These are phyloP conservation scores for Limnothrissa miodon DNA, from an alignment of 2,113 vertebrate genomes.

Conservation along the genomic window DNA sequence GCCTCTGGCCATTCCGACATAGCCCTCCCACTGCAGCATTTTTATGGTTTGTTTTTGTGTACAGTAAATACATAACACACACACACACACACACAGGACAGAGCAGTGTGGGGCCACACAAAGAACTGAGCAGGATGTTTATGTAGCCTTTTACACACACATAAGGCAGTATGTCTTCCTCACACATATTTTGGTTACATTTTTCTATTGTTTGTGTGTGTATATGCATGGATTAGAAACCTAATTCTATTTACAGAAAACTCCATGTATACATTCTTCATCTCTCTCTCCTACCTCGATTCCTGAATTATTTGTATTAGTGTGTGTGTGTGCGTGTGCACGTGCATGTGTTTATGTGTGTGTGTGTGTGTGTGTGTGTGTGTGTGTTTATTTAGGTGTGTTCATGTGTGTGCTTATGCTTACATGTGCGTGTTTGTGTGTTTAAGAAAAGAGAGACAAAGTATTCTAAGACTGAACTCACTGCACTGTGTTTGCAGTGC, in stretches of 20 bases:
- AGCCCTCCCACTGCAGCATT: slow-evolving; percentile 16
- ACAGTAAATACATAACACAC: slow-evolving; percentile 8
- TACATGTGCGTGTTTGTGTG: neutral
- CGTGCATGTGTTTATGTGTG: neutral
- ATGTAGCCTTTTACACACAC: slow-evolving; percentile 22
- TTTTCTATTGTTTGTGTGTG: neutral
- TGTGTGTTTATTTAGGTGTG: neutral
- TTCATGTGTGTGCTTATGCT: neutral
- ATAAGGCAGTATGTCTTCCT: neutral
- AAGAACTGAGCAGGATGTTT: slow-evolving; percentile 1
- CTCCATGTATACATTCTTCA: no score
- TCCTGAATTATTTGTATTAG: neutral
- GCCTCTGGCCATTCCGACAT: slow-evolving; percentile 4
- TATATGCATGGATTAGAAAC: neutral
- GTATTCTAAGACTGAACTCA: neutral
- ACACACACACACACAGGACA: slow-evolving; percentile 6
- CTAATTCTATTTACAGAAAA: neutral
- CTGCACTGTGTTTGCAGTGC: neutral
- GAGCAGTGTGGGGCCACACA: neutral
- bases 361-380: neutral
- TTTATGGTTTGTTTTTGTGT: slow-evolving; percentile 16
- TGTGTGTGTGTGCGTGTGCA: neutral
- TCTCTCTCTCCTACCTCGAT: no score
- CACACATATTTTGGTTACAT: neutral
- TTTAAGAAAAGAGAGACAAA: neutral